Base-by-base conservation (phyloP, 2,113 vertebrate species). In the Pimephales promelas region DNA sequence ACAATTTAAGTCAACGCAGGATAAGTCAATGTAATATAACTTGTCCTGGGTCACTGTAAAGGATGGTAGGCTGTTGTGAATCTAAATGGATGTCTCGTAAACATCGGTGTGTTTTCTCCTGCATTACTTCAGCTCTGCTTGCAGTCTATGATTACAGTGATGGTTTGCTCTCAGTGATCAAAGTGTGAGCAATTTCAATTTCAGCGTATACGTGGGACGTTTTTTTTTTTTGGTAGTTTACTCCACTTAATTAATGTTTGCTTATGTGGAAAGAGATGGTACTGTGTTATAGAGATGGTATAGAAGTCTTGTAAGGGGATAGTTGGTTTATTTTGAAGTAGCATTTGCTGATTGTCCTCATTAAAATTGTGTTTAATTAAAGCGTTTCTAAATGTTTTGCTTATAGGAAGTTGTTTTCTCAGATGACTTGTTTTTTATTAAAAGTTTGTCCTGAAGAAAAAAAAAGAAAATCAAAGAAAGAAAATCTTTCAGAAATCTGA, bases 1-100 rank as follows among this genome's bases (percentile, higher is more conserved):
- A 52, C 45, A 75, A 83, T 80, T 87, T 87, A 85, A 22, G 18
- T 54, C 52, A 54, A 47, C 24, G 4, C 10, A 24, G 77, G 52
- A 82, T 43, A 22, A 54, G 52, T 80, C 61, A 59, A 26, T 24
- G 5, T 28, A 72, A 75, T 64, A 80, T 71, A 79, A 57, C 72
- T 24, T 61, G 74, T 79, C 47, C 52, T 57, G 34, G 4, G 79
- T 57, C 70, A 68, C 61, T 5, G 49, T 81, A 74, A 64, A 81
- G 52, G 71, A 62, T 72, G 54, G 40, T 62, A 64, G 47, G 75
- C 24, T 59, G 71, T 66, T 22, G 70, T 72, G 78, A 81, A 81
- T 87, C 45, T 28, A 28, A 78, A 22, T 57, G 28, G 79, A 79
- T 75, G 62, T 54, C 24, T 45, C 77, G 59, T 79, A 79, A 73